phyloP scores from a whole-genome alignment of 2,797 vertebrate species.

The Alauda arvensis region DNA sequence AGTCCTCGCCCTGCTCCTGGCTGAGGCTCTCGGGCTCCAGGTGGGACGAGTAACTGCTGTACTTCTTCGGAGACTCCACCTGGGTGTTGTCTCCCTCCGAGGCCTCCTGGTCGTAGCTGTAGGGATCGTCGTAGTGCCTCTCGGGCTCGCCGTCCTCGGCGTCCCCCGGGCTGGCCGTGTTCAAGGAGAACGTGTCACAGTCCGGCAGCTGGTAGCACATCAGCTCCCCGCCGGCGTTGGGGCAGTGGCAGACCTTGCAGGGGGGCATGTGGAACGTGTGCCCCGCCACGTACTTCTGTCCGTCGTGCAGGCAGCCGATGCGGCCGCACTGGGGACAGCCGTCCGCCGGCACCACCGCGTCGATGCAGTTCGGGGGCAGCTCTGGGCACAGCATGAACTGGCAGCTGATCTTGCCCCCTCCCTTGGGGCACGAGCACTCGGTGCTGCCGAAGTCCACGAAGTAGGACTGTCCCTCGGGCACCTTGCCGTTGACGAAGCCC shows the following conservation, averaged over 20 bases:
- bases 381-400: conserved; percentile 93
- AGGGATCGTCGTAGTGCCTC: conserved; percentile 68
- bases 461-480: conserved; percentile 90
- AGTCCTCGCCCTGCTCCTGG: conserved; percentile 69
- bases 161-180: conserved; percentile 65
- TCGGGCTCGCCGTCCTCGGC: conserved; percentile 60
- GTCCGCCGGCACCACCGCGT: conserved; percentile 77
- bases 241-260: conserved; percentile 91
- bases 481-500: conserved; percentile 87
- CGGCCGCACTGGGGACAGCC: conserved; percentile 87
- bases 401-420: conserved; percentile 90
- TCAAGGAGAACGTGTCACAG: conserved; percentile 62
- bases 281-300: conserved; percentile 85
- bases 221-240: conserved; percentile 82
- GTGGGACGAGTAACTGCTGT: conserved; percentile 17
- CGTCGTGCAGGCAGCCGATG: conserved; percentile 80
- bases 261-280: conserved; percentile 85
- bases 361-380: conserved; percentile 88
- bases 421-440: conserved; percentile 87
- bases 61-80: conserved; percentile 56
- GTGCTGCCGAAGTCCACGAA: conserved; percentile 96
- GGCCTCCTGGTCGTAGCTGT: conserved; percentile 79
- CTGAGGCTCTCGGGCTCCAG: conserved; percentile 54
- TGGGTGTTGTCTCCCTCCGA: conserved; percentile 51
- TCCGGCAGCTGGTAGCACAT: conserved; percentile 89